A percentile compares a stretch with the other conserved stretches of the same genome.
These are phyloP conservation scores for Pagetopsis macropterus DNA, from an alignment of 2,797 vertebrate genomes.

Conservation along the genomic window DNA sequence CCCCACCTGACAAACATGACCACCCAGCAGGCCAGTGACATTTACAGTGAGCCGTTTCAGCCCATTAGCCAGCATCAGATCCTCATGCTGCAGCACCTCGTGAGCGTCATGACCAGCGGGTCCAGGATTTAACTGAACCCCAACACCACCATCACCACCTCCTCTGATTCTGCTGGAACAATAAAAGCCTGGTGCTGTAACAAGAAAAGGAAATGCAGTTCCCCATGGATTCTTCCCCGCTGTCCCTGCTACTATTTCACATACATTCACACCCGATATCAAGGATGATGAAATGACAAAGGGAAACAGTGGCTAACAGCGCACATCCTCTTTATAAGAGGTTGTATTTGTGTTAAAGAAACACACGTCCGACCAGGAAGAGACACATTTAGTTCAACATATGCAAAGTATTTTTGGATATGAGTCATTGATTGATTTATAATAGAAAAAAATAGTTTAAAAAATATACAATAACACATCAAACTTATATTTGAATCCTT, in stretches of 20 bases:
- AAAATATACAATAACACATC: conserved; percentile 8
- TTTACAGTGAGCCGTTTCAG: conserved; percentile 72
- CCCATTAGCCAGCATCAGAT: conserved; percentile 66
- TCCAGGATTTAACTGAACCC: conserved; percentile 62
- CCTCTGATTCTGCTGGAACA: conserved; percentile 40
- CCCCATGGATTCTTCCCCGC: conserved; percentile 36
- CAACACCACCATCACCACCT: conserved; percentile 30
- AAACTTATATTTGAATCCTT: conserved; percentile 2
- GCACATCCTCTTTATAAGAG: conserved; percentile 32
- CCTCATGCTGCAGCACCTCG: conserved; percentile 57
- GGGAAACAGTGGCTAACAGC: conserved; percentile 47
- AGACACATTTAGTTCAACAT: conserved; percentile 16
- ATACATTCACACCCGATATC: conserved; percentile 51
- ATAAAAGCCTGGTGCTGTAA: conserved; percentile 54
- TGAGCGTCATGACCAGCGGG: conserved; percentile 60
- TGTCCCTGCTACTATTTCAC: conserved; percentile 48
- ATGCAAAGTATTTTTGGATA: conserved; percentile 4
- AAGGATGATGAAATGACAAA: conserved; percentile 44
- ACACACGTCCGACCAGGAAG: conserved; percentile 22
- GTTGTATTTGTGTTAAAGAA: not conserved
- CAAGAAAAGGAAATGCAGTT: conserved; percentile 51
- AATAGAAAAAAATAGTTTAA: conserved; percentile 16
- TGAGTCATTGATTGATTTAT: conserved; percentile 13
- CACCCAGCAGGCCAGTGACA: conserved; percentile 66
- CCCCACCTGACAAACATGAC: conserved; percentile 70